Base-by-base conservation (phyloP, 2,888 invertebrate species). In the Elegia similella region DNA sequence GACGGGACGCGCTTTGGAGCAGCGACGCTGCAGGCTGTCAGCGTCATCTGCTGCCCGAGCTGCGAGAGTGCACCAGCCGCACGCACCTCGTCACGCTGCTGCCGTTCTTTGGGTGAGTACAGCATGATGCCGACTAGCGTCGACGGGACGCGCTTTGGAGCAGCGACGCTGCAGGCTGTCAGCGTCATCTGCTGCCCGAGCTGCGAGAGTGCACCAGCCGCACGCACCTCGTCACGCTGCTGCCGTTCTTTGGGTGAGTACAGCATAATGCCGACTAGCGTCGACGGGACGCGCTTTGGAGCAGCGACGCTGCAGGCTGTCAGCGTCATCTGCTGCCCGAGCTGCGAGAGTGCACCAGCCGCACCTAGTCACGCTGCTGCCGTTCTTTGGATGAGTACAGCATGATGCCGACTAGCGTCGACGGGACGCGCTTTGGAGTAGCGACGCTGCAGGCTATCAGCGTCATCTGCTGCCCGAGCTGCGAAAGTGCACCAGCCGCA, bases 11-110 rank as follows among this genome's bases (percentile, higher is more conserved):
- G 0, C 93, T 63, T 93, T 98, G 76, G 98, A 98, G 30, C 98
- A 98, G 82, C 95, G 71, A 94, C 95, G 61, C 89, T 99, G 58
- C 98, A 98, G 83, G 94, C 95, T 99, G 98, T 90, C 91, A 99
- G 62, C 93, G 98, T 48, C 95, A 97, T 78, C 94, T 96, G 68
- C 93, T 97, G 82, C 95, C 96, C 0, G 95, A 96, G 70, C 93
- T 98, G 56, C 93, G 95, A 48, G 93, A 94, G 58, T 95, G 95
- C 75, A 95, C 96, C 62, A 94, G 93, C 68, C 95, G 97, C 75
- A 94, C 95, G 59, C 94, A 96, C 44, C 93, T 99, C 59, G 93
- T 97, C 69, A 94, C 94, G 48, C 92, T 95, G 63, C 93, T 98
- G 74, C 96, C 98, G 34, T 98, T 98, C 89, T 98, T 98, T 82